Evolutionary conservation across 2,888 invertebrate species (phyloP).

Genomic region (Leptopilina syphax): DNA sequence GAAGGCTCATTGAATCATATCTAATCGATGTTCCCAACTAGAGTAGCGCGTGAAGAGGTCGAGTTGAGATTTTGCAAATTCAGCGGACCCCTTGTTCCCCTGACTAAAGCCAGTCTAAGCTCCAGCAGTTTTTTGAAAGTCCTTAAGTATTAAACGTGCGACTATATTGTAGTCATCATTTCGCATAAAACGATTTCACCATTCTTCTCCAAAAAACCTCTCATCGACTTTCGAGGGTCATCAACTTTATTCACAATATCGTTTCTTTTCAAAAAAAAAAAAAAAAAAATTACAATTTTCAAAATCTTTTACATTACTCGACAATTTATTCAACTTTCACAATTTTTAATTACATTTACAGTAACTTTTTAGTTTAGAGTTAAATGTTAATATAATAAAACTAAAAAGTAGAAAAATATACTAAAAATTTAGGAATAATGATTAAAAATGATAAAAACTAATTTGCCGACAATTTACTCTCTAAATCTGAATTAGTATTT

Average conservation of each 20-base stretch:
- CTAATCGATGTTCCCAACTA: constrained; percentile 39
- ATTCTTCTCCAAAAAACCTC: neutral
- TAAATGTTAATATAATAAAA: too few relatives aligned
- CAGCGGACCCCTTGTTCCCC: constrained; percentile 37
- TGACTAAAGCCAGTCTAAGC: constrained; percentile 27
- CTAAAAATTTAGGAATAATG: too few relatives aligned
- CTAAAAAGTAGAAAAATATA: too few relatives aligned
- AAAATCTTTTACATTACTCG: too few relatives aligned
- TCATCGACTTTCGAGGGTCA: neutral
- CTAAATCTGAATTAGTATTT: too few relatives aligned
- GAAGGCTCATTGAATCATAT: constrained; percentile 43
- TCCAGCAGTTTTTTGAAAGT: constrained; percentile 12
- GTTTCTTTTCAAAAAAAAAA: neutral
- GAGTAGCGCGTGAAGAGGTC: constrained; percentile 34
- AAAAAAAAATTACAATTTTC: too few relatives aligned
- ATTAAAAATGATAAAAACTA: too few relatives aligned
- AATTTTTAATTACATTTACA: too few relatives aligned
- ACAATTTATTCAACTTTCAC: too few relatives aligned
- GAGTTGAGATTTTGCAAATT: constrained; percentile 45
- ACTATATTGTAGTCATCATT: constrained; percentile 19
- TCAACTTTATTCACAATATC: neutral
- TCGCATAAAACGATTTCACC: neutral
- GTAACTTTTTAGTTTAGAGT: too few relatives aligned
- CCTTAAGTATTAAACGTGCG: constrained; percentile 13
- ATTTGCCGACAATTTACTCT: too few relatives aligned